Base-by-base conservation (phyloP, 2,888 invertebrate genomes). In the Dicranocentrus wangi region DNA sequence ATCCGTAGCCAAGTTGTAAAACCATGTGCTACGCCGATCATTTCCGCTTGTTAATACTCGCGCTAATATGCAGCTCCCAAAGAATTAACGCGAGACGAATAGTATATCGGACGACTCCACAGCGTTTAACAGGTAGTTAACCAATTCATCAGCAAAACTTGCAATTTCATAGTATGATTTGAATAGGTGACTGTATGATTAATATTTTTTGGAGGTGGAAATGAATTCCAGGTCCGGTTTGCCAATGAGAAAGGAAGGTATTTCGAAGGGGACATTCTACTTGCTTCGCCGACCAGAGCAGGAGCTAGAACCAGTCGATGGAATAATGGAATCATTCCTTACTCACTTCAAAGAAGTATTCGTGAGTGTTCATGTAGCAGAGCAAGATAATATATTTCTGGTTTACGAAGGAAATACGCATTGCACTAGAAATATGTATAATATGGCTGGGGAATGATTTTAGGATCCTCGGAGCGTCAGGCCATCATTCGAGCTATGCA, bases 251-350 rank as follows among this genome's bases (percentile, higher is more conserved):
- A 17, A 19, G 28, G 68, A 1, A 42, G 17, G 19, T 76, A 76
- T 27, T 76, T 76, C 28, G 66, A 76, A 43, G 76, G 76, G n/a
- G 76, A 76, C 17, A 76, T 76, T 10, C 1, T 76, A 1, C 23
- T 58, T 10, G 39, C 7, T 21, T n/a, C 55, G 10, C 25, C 3
- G 10, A 5, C 15, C 1, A 60, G 23, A 25, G 73, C 76, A 2
- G 76, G 76, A 1, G 39, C 68, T 1, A 42, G 21, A 5, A 28
- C 15, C 21, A 1, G 58, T 5, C 66, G 66, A 1, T 76, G 76
- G 76, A 17, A 2, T n/a, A 23, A 60, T 43, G 76, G 27, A 15
- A 21, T 68, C 2, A 68, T 76, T 47, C 68, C 66, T 2, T 76
- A 68, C 32, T 1, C 17, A 15, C 15, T 76, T 25, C 68, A 76